Evolutionary conservation across 2,797 vertebrate species (phyloP).

Genomic region (Poeciliopsis presidionis): DNA sequence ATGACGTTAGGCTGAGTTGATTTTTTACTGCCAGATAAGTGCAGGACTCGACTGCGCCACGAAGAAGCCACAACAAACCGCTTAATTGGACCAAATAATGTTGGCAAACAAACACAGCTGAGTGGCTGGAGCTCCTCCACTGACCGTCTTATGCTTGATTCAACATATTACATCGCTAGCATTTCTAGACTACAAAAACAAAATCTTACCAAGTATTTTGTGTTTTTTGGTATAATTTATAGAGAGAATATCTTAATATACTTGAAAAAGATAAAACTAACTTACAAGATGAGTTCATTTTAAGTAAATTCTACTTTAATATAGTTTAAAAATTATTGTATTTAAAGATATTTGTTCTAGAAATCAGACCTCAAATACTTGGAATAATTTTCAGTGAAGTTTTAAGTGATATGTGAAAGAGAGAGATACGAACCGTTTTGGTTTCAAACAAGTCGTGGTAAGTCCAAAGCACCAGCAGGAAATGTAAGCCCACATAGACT

Average conservation of each 20-base stretch:
- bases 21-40: conserved; percentile 69
- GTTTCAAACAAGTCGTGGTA: conserved; percentile 85
- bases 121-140: conserved; percentile 36
- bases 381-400: background rate
- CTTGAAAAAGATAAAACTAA: no score
- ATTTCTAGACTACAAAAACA: background rate
- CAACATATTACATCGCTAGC: background rate
- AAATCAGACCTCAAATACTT: no score
- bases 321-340: no score
- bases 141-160: conserved; percentile 17
- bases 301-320: no score
- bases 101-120: conserved; percentile 61
- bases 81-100: conserved; percentile 58
- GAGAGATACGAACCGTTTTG: conserved; percentile 79
- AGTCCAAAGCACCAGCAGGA: conserved; percentile 79
- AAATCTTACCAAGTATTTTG: no score
- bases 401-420: background rate
- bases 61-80: conserved; percentile 65
- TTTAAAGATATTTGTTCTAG: no score
- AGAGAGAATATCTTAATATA: no score
- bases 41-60: conserved; percentile 48
- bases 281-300: no score
- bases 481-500: conserved; percentile 84
- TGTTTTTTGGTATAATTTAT: no score
- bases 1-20: conserved; percentile 66